Evolutionary conservation across 2,888 invertebrate species (phyloP).

Genomic region (Drosophila borealis): DNA sequence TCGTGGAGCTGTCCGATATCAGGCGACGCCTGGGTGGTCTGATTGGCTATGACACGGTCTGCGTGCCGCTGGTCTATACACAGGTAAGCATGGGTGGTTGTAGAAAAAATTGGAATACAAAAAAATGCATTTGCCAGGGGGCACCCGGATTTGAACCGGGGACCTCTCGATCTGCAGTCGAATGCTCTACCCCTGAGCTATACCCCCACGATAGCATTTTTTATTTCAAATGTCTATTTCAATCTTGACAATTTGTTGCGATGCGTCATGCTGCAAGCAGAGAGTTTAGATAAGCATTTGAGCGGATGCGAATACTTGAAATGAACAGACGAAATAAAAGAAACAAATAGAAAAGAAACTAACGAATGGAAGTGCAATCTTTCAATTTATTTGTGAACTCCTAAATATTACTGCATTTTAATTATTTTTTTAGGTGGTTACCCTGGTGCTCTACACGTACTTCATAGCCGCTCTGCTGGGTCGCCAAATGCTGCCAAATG

Average conservation of each 20-base stretch:
- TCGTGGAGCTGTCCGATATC: conserved; percentile 95
- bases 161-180: conserved; percentile 81
- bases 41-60: conserved; percentile 96
- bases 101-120: background rate
- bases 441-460: conserved; percentile 95
- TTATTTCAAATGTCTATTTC: conserved; percentile 4
- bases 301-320: conserved; percentile 24
- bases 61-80: conserved; percentile 96
- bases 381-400: conserved; percentile 14
- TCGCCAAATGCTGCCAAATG: conserved; percentile 90
- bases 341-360: background rate
- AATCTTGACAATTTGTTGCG: background rate
- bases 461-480: conserved; percentile 95
- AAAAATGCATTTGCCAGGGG: conserved; percentile 18
- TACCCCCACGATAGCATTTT: conserved; percentile 53
- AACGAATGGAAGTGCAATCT: background rate
- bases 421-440: conserved; percentile 91
- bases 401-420: conserved; percentile 11
- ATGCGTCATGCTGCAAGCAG: background rate
- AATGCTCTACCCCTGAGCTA: conserved; percentile 80
- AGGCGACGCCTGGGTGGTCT: conserved; percentile 92
- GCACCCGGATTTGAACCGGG: conserved; percentile 69
- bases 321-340: background rate
- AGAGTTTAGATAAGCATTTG: conserved; percentile 27
- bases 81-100: conserved; percentile 87